A percentile compares a stretch with the other conserved stretches of the same genome.
These are phyloP conservation scores for Odontesthes bonariensis DNA, from an alignment of 2,113 vertebrate species.

Conservation along the genomic window DNA sequence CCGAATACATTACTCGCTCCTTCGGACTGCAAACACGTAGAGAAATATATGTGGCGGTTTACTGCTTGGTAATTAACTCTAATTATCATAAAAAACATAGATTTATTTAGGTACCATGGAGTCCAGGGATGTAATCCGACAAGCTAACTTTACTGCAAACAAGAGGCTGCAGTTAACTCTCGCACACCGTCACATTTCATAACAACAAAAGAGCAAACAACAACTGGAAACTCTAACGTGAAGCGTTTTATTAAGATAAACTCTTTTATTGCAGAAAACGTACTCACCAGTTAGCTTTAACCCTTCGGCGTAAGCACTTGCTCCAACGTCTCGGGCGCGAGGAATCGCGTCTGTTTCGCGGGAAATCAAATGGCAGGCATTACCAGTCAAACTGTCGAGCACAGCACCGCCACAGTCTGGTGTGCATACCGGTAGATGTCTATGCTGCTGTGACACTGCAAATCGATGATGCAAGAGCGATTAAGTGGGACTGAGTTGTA, in stretches of 20 bases:
- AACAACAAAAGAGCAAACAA: background rate
- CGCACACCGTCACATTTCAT: too few relatives aligned
- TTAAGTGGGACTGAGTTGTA: slow-evolving; percentile 25
- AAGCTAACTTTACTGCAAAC: background rate
- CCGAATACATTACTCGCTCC: background rate
- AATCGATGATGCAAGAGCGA: slow-evolving; percentile 54
- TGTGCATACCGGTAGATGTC: too few relatives aligned
- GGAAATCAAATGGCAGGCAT: slow-evolving; percentile 75
- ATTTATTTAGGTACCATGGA: background rate
- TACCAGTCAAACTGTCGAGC: slow-evolving; percentile 36
- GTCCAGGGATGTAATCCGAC: background rate
- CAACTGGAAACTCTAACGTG: rapidly evolving
- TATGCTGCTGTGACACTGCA: rapidly evolving
- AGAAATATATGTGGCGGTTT: background rate
- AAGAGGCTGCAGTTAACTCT: background rate
- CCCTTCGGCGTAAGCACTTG: rapidly evolving
- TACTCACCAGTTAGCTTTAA: slow-evolving; percentile 21
- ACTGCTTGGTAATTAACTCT: background rate
- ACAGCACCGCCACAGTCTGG: rapidly evolving
- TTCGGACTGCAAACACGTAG: rapidly evolving
- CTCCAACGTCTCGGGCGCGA: slow-evolving; percentile 6
- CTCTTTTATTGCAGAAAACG: background rate
- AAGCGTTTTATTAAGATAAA: rapidly evolving
- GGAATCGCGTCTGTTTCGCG: slow-evolving; percentile 69
- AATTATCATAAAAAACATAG: rapidly evolving